These are phyloP conservation scores for Antedon bifida DNA, from an alignment of 35 echinoderm and acorn worm species.

Conservation along the genomic window DNA sequence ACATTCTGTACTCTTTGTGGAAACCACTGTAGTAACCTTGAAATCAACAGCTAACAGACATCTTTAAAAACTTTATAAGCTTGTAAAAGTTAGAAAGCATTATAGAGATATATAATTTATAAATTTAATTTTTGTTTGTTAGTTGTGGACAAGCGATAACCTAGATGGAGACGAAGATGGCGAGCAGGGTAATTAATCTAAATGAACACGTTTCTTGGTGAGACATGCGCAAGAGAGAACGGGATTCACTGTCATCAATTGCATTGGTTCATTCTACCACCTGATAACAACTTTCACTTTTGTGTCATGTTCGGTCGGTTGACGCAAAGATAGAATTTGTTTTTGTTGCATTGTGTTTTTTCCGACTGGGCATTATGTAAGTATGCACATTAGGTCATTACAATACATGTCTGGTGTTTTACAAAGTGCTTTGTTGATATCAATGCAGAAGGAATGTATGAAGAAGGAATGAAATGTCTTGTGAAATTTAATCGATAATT, in stretches of 20 bases:
- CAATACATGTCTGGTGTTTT: neutral
- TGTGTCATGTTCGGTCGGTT: neutral
- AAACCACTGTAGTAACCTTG: too few species aligned
- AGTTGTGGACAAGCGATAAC: constrained; percentile 78
- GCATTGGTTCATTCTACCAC: neutral
- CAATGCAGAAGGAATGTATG: neutral
- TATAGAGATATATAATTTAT: too few species aligned
- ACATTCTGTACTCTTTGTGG: too few species aligned
- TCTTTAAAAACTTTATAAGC: too few species aligned
- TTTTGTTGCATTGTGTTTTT: neutral
- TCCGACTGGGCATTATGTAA: neutral
- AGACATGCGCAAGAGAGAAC: too few species aligned
- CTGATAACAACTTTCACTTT: neutral
- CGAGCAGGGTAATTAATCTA: too few species aligned
- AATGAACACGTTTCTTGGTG: neutral
- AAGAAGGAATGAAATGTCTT: neutral
- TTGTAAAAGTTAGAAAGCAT: too few species aligned
- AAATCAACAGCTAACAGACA: too few species aligned
- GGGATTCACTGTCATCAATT: too few species aligned
- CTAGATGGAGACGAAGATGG: constrained; percentile 18
- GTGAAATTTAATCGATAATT: neutral
- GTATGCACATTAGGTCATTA: neutral
- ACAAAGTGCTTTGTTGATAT: neutral
- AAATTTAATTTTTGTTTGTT: neutral
- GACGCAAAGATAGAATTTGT: neutral